Evolutionary conservation across 1,140 invertebrate species (phyloP), one percentile per base, ranked within the genome.

Genomic region (Drosophila oshimai): DNA sequence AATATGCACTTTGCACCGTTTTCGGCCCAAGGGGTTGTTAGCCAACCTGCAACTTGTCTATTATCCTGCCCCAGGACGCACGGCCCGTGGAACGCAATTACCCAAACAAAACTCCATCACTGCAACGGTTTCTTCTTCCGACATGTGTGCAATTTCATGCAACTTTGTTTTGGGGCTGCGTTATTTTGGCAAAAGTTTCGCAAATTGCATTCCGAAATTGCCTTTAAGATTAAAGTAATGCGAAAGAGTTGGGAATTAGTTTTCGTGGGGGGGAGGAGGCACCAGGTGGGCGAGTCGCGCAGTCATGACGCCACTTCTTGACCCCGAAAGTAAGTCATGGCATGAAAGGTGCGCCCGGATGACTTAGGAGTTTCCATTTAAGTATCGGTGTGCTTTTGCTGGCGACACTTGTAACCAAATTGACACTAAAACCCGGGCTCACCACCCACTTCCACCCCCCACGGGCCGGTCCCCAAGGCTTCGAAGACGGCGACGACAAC

Each of bases 221-320:
- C 76, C 54, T 79, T 80, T 76, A 86, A 87, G 81, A 87, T 86
- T 86, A 86, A 87, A 86, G 65, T 76, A 49, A 49, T 55, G 31
- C 34, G 7, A 37, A 53, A 47, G 68, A 72, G 80, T 75, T 61
- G 65, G 68, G 67, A 73, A 73, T 81, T 76, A 80, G 55, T 69
- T 71, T 31, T 22, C 3, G 9, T 4, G 0, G 9, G 2, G 51
- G 39, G 5, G 55, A 6, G 15, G 41, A 22, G 75, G 51, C 60
- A 60, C 60, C 65, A 62, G 57, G 31, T 60, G 44, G 46, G 44
- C 34, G 53, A 54, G 34, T 15, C 44, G 15, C 10, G 31, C 44
- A 45, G 36, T 47, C 57, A 37, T 69, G 49, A 72, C 73, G 61
- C 51, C 73, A 87, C 71, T 81, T 87, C 81, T 86, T 86, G 81